Base-by-base conservation (phyloP, 2,797 vertebrate genomes). In the Rhinichthys osculus region DNA sequence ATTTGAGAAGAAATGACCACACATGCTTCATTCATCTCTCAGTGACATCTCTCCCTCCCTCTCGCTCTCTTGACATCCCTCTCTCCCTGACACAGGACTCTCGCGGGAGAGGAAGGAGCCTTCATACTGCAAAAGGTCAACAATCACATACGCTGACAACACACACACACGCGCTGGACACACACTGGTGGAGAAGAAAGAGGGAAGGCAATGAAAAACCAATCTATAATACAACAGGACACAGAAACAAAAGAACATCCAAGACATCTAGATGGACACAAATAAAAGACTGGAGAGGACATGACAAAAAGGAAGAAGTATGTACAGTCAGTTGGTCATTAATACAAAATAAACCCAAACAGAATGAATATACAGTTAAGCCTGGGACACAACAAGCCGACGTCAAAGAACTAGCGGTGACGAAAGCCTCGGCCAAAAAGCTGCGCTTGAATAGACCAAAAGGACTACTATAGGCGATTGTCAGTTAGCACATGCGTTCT, bases 111-210 rank as follows among this genome's bases (percentile, higher is more conserved):
- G 93, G 93, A 94, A 94, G 92, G 89, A 93, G 93, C 94, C 92
- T 90, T 94, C 93, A 94, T 90, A 91, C 87, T 8, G 78, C 88
- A 91, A 95, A 95, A 95, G 94, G 95, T 95, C 95, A 93, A 93
- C 92, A 93, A 94, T 95, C 94, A 93, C 90, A 94, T 90, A 94
- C 92, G 91, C 90, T 92, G 92, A 72, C 69, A 92, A 76, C 62
- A 30, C 89, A 91, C 89, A 91, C 93, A 44, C 89, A 93, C 90
- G 93, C 91, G 92, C 90, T 92, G 92, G 86, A 33, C 84, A 82
- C 90, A 87, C 89, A 86, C 91, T 91, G 93, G 92, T 92, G 92
- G 90, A 90, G 38, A 85, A 76, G 81, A 87, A 89, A 85, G 86
- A 90, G 91, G 91, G 89, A 88, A 91, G 89, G 87, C 64, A 23